These are phyloP conservation scores for Oceanodroma leucorhoa DNA, from an alignment of 2,797 vertebrate species.

Conservation along the genomic window DNA sequence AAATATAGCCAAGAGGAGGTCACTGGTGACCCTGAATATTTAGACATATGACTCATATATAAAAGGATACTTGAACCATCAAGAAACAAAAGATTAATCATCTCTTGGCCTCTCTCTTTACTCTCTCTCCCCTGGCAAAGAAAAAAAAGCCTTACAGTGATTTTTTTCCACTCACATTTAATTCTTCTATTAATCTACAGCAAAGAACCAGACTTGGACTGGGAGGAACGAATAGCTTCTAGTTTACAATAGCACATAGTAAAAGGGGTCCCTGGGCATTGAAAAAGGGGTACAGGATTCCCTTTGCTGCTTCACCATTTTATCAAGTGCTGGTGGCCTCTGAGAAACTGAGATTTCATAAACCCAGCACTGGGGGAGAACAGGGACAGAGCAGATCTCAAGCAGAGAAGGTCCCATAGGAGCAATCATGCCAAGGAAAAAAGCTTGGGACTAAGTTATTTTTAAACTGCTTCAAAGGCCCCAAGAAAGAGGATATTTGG, in stretches of 20 bases:
- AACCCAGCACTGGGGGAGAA: not conserved
- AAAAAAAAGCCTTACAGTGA: not conserved
- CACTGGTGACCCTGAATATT: constrained; percentile 27
- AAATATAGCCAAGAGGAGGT: not conserved
- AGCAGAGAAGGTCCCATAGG: not conserved
- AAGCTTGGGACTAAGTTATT: not conserved
- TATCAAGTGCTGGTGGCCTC: not conserved
- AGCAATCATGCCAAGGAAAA: not conserved
- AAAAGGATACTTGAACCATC: constrained; percentile 5
- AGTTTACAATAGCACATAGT: not conserved
- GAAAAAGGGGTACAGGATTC: not conserved
- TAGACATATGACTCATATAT: constrained; percentile 54
- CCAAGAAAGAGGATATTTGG: not conserved
- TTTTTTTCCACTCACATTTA: not conserved
- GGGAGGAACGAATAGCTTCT: not conserved
- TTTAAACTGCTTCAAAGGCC: not conserved
- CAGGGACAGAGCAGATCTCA: not conserved
- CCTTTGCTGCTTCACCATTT: not conserved
- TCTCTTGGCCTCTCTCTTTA: not conserved
- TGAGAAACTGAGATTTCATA: not conserved
- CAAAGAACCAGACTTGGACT: not conserved
- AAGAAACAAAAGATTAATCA: constrained; percentile 9
- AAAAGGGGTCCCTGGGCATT: not conserved
- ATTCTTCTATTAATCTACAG: not conserved
- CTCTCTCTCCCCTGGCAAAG: not conserved